Base-by-base conservation (phyloP, 37 sponge, comb jelly and placozoan genomes). In the Trichoplax adhaerens region DNA sequence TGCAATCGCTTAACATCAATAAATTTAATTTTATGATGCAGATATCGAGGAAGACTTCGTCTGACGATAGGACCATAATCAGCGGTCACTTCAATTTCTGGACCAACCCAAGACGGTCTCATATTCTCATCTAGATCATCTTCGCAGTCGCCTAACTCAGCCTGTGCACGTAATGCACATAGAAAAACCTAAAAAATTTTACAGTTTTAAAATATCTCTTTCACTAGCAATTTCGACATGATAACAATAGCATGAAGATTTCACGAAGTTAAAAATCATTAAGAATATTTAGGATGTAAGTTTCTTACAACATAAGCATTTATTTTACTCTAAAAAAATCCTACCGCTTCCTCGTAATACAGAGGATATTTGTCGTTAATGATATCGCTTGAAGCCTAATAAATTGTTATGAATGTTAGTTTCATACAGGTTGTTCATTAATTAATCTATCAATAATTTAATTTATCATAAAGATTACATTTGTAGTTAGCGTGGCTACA, bases 321-420 rank as follows among this genome's bases (percentile, higher is more conserved):
- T 49, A 8, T 67, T 67, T 8, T 8, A 29, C 7, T 67, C 48
- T 67, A 48, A 65, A 6, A 29, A 29, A 29, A 29, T 29, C 72
- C 12, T 71, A 71, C 76, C 2, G 84, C 90, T 78, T 93, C 94
- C 6, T 85, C 78, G 29, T 73, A 70, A 8, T 80, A 73, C 8
- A 93, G 69, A 5, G 94, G 94, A 77, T 81, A 93, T 53, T 82
- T 69, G 73, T 93, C 94, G 62, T 78, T 86, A 1, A 86, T 77
- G 6, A 93, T 80, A 70, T 89, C 90, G 72, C 89, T 84, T 64
- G 86, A 82, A 50, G 87, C 94, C 75, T 89, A 73, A 53, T 74
- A n/a, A 55, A 6, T n/a, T 49, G 8, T 8, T 12, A 60, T n/a
- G 12, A 60, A 8, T n/a, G 12, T n/a, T 8, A 8, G 12, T 60